Base-by-base conservation (phyloP, 2,888 invertebrate species). In the Drosophila neutralis region DNA sequence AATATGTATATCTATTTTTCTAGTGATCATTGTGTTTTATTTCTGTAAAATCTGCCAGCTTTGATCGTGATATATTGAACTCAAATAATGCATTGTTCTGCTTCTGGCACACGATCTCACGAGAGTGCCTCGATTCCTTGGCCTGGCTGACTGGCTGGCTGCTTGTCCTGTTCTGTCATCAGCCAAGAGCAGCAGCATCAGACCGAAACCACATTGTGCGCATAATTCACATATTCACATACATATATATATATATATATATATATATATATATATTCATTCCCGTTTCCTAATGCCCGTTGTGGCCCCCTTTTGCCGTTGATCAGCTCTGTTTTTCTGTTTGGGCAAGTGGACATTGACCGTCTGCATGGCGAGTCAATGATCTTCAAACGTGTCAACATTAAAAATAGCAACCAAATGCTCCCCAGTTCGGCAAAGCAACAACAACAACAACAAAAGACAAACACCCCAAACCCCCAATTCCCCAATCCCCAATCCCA, bases 351-450 rank as follows among this genome's bases (percentile, higher is more conserved):
- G 89, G 87, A 85, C 84, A 85, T 85, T 85, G 84, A 85, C 89
- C 84, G 84, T 85, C 84, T 89, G 77, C 77, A 76, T 68, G 77
- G 77, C 82, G 66, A 85, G 84, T 85, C 89, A 85, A 85, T 89
- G 89, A 85, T 85, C 89, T 85, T 89, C 85, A 87, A 89, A 89
- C 84, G 87, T 89, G 84, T 89, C 84, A 85, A 89, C 89, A 89
- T 87, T 85, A 85, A 87, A 85, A 85, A 85, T 85, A 89, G 84
- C 84, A 87, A 74, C 73, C 89, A 73, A 88, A 87, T 87, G 86
- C 79, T 79, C 75, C 73, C 65, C 48, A 64, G 33, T 54, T 60
- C 27, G n/a, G 15, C 48, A 33, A n/a, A 29, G n/a, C 6, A 21
- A 53, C 21, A 35, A 35, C 13, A 13, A 38, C 18, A 10, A 18